phyloP scores from a whole-genome alignment of 2,888 invertebrate species.

The Myathropa florea region DNA sequence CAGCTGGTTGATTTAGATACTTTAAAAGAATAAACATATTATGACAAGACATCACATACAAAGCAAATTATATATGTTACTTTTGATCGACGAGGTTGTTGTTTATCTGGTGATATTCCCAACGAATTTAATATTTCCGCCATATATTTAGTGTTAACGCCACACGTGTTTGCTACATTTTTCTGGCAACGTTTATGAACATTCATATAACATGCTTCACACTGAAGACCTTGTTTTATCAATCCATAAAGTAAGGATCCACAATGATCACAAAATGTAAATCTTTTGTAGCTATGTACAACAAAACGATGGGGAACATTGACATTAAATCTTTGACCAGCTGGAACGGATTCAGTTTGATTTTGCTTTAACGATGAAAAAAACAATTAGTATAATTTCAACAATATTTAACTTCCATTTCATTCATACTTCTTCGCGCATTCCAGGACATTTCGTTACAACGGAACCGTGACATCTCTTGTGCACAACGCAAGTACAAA shows the following conservation, averaged over 20 bases:
- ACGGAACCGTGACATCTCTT: conserved; percentile 98
- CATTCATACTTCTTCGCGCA: conserved; percentile 90
- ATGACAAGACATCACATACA: not conserved
- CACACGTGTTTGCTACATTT: conserved; percentile 99
- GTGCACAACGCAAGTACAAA: conserved; percentile 99
- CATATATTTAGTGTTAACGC: conserved; percentile 98
- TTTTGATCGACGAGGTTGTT: conserved; percentile 85
- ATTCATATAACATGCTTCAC: conserved; percentile 98
- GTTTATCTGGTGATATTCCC: conserved; percentile 94
- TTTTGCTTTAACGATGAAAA: conserved; percentile 77
- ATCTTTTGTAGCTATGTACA: conserved; percentile 97
- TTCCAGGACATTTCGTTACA: conserved; percentile 99
- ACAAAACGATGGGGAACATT: conserved; percentile 98
- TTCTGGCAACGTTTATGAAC: conserved; percentile 99
- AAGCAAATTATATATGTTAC: conserved; percentile 76
- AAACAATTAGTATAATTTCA: not conserved
- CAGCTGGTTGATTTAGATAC: conserved; percentile 80
- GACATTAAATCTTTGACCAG: conserved; percentile 95
- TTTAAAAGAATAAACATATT: conserved; percentile 60
- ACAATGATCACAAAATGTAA: conserved; percentile 99
- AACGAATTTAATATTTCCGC: conserved; percentile 95
- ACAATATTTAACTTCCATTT: not conserved
- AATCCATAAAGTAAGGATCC: conserved; percentile 98
- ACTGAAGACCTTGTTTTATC: conserved; percentile 97
- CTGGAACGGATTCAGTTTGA: conserved; percentile 84